These are phyloP conservation scores for Caenorhabditis parvicauda DNA, from an alignment of 2,888 invertebrate genomes.

Conservation along the genomic window DNA sequence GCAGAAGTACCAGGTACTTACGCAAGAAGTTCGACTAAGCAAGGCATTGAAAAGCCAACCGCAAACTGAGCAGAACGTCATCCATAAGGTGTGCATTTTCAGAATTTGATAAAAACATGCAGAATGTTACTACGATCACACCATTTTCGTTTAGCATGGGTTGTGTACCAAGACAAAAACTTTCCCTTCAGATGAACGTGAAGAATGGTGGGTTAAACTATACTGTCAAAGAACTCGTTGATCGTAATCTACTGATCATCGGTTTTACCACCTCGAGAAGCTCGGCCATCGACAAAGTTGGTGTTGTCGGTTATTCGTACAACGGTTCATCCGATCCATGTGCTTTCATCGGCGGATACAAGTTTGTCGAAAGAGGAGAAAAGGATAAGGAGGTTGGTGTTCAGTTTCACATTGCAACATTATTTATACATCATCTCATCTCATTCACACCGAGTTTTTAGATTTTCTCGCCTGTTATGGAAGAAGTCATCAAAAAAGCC, in stretches of 20 bases:
- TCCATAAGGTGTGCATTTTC: conserved; percentile 9
- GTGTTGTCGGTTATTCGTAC: conserved; percentile 23
- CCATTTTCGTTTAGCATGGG: too few relatives aligned
- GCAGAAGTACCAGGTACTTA: conserved; percentile 13
- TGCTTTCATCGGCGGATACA: conserved; percentile 28
- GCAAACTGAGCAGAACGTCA: conserved; percentile 12
- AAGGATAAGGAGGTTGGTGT: conserved; percentile 5
- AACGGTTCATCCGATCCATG: conserved; percentile 20
- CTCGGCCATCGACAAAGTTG: not conserved
- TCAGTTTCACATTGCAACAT: not conserved
- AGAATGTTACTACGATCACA: not conserved
- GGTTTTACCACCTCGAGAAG: conserved; percentile 7
- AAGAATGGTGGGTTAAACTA: conserved; percentile 22
- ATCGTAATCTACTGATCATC: too few relatives aligned
- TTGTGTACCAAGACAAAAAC: too few relatives aligned
- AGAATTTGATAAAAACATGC: too few relatives aligned
- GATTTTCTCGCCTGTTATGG: conserved; percentile 8
- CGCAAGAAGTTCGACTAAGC: conserved; percentile 11
- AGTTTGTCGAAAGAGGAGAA: conserved; percentile 10
- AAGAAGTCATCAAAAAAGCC: conserved; percentile 6
- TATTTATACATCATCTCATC: too few relatives aligned
- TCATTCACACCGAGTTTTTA: too few relatives aligned
- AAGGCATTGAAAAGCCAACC: not conserved
- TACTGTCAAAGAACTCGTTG: conserved; percentile 2
- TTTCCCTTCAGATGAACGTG: conserved; percentile 13